phyloP scores from a whole-genome alignment of 2,113 vertebrate genomes.

The Uria lomvia region DNA sequence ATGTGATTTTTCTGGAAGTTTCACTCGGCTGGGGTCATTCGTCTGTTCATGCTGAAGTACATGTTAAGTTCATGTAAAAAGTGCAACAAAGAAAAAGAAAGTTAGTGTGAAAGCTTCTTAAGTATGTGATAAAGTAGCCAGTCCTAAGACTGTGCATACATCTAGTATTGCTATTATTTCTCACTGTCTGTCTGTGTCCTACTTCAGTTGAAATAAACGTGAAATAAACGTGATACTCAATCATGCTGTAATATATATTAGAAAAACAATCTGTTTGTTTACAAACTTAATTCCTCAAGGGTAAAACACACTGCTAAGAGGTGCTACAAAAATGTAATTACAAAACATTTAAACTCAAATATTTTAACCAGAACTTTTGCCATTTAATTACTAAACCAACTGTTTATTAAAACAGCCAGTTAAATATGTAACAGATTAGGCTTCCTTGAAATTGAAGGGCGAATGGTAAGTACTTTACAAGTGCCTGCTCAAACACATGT shows the following conservation, averaged over 20 bases:
- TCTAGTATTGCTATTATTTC: not conserved
- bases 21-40: constrained; percentile 68
- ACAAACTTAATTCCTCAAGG: not conserved
- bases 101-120: not conserved
- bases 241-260: not conserved
- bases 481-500: not conserved
- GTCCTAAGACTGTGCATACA: not conserved
- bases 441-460: not conserved
- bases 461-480: not conserved
- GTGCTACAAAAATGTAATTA: not conserved
- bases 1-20: constrained; percentile 49
- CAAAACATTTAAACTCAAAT: not conserved
- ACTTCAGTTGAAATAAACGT: not conserved
- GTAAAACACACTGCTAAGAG: not conserved
- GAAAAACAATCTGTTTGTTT: not conserved
- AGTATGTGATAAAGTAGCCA: not conserved
- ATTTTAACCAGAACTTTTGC: not conserved
- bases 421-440: not conserved
- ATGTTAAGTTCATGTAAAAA: constrained; percentile 10
- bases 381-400: not conserved
- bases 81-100: not conserved
- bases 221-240: not conserved
- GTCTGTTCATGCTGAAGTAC: constrained; percentile 74
- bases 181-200: not conserved
- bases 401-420: not conserved